Base-by-base conservation (phyloP, 2,888 invertebrate genomes). In the Philereme transversata region DNA sequence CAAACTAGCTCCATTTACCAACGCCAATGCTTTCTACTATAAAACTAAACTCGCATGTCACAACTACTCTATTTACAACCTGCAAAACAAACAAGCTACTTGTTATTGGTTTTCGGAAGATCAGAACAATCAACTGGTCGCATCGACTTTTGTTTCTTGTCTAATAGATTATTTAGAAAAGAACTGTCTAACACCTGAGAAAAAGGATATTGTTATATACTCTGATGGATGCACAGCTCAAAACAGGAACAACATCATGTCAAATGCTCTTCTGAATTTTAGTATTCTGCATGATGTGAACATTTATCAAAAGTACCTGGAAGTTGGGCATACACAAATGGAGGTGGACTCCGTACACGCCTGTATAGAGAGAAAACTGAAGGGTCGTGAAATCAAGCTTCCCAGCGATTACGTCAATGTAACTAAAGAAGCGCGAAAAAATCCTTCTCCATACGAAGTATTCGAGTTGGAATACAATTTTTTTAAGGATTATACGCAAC, bases 291-390 rank as follows among this genome's bases (percentile, higher is more conserved):
- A 38, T 9, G 40, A 40, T 6, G 40, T 50, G 9, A 40, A 9
- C 5, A 40, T 50, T 40, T 48, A 53, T 22, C 57, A 57, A 22
- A 57, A 57, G 33, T 51, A 34, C 36, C 10, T 57, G 7, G 57
- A 57, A 11, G 48, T 49, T 4, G 58, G 58, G 4, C 58, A 58
- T 49, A 58, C 58, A 7, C 52, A 58, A 44, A 58, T 58, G 52
- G 58, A 58, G 36, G 52, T 53, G 6, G 58, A 58, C 9, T 47
- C 57, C 36, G 60, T 67, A 52, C 60, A 65, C 9, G 52, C 54
- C 3, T 4, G n/a, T n/a, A 60, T 60, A 36, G 54, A 60, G 44
- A 35, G 59, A 10, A 49, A 44, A 33, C 9, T 59, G n/a, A 54
- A 54, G 38, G 46, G 46, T 54, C 46, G 38, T 7, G 46, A 46